phyloP scores from a whole-genome alignment of 2,888 invertebrate species.

The Cotesia congregata region DNA sequence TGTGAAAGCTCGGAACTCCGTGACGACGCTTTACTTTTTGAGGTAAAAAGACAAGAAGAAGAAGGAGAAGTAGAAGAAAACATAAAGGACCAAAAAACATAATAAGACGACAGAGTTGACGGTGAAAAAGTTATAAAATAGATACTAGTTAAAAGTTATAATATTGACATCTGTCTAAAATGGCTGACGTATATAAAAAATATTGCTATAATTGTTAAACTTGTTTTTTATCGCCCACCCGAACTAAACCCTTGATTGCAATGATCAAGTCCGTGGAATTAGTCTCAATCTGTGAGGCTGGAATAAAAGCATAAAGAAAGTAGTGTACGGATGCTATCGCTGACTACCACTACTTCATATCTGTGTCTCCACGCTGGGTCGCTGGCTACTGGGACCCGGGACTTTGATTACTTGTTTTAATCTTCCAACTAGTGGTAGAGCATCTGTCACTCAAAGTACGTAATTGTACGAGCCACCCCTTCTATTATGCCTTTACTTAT shows the following conservation, averaged over 20 bases:
- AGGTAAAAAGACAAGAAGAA: slow-evolving; percentile 24
- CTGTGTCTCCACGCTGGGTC: slow-evolving; percentile 65
- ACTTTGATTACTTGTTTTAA: slow-evolving; percentile 71
- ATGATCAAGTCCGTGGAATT: not conserved
- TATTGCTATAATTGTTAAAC: not conserved
- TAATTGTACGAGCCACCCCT: slow-evolving; percentile 65
- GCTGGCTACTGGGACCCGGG: slow-evolving; percentile 47
- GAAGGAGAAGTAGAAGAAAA: slow-evolving; percentile 15
- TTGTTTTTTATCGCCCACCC: not conserved
- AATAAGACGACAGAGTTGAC: not conserved
- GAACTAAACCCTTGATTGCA: not conserved
- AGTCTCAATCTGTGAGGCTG: not conserved
- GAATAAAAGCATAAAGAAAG: slow-evolving; percentile 31
- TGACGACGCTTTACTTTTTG: slow-evolving; percentile 23
- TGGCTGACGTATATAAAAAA: no score
- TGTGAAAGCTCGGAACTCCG: slow-evolving; percentile 45
- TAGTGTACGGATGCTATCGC: slow-evolving; percentile 58
- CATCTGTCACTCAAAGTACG: slow-evolving; percentile 70
- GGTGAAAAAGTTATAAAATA: not conserved
- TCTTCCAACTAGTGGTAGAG: slow-evolving; percentile 69
- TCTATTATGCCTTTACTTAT: not conserved
- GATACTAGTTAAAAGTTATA: no score
- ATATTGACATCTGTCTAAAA: no score
- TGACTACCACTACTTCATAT: slow-evolving; percentile 31
- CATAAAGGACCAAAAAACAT: no score